A percentile compares a stretch with the other conserved stretches of the same genome.
phyloP scores from a whole-genome alignment of 2,113 vertebrate species.

The Pluvialis apricaria region DNA sequence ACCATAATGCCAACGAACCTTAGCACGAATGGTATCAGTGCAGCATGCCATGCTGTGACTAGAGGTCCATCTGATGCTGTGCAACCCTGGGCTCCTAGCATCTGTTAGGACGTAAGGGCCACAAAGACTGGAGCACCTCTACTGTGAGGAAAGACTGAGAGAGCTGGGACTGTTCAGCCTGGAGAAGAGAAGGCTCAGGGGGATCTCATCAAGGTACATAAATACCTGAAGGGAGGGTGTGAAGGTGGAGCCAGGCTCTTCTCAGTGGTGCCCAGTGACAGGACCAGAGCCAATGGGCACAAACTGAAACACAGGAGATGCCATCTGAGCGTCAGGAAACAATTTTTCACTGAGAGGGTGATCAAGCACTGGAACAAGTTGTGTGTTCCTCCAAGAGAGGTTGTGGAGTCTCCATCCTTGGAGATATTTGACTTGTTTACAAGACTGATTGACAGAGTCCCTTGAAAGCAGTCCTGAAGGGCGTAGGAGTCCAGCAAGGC shows the following conservation, averaged over 20 bases:
- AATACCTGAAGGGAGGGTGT: neutral
- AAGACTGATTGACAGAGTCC: too few species aligned
- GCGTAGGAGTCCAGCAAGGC: too few species aligned
- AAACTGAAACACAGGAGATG: neutral
- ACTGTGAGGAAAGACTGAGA: neutral
- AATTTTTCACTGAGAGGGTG: neutral
- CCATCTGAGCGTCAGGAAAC: neutral
- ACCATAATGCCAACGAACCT: neutral
- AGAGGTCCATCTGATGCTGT: neutral
- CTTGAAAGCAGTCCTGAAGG: too few species aligned
- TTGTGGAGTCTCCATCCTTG: neutral
- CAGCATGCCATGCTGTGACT: neutral
- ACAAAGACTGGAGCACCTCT: neutral
- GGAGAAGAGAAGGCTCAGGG: neutral
- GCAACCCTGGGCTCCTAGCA: neutral
- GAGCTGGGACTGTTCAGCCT: neutral
- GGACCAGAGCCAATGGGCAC: neutral
- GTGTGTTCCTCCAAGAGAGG: neutral
- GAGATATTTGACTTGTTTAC: too few species aligned
- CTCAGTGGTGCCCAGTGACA: neutral
- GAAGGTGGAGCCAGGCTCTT: neutral
- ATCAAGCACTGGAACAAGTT: neutral
- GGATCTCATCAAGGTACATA: neutral
- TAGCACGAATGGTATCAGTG: neutral
- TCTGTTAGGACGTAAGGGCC: neutral